Conservation (phyloP, 2,113 vertebrate species). For the Micronisus gabar region DNA sequence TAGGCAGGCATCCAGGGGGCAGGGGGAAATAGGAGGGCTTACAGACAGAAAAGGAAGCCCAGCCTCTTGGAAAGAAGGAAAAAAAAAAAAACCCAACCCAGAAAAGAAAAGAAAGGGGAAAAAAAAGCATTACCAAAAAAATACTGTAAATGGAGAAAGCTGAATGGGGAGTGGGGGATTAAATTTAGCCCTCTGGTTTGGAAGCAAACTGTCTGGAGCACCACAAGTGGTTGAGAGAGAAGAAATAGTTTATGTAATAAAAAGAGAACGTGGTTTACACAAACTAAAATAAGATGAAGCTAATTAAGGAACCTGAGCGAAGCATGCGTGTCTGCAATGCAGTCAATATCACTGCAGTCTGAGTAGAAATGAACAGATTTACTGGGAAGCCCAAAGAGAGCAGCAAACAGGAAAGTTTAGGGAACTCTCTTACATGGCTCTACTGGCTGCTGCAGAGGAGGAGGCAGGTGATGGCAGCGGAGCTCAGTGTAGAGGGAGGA, state of each 20-base stretch:
- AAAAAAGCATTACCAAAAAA: conserved; percentile 17
- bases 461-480: not conserved
- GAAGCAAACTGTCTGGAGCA: conserved; percentile 30
- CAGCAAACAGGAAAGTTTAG: not conserved
- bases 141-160: conserved; percentile 43
- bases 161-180: conserved; percentile 38
- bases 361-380: not conserved
- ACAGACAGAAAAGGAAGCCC: conserved; percentile 56
- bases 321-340: conserved; percentile 63
- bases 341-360: conserved; percentile 64
- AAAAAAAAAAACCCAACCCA: not conserved
- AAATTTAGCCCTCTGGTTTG: conserved; percentile 56
- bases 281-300: conserved; percentile 50
- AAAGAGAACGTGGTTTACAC: not conserved
- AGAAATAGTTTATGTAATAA: conserved; percentile 49
- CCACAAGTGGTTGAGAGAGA: conserved; percentile 52
- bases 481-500: not conserved
- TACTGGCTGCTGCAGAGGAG: not conserved
- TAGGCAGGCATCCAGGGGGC: conserved; percentile 77
- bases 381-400: not conserved
- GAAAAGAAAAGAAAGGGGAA: conserved; percentile 31
- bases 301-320: conserved; percentile 56
- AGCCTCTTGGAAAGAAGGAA: conserved; percentile 26
- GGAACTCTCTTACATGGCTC: not conserved
- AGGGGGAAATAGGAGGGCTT: conserved; percentile 60